Conservation (phyloP, 1,140 invertebrate genomes). For the Heterodera carotae region DNA sequence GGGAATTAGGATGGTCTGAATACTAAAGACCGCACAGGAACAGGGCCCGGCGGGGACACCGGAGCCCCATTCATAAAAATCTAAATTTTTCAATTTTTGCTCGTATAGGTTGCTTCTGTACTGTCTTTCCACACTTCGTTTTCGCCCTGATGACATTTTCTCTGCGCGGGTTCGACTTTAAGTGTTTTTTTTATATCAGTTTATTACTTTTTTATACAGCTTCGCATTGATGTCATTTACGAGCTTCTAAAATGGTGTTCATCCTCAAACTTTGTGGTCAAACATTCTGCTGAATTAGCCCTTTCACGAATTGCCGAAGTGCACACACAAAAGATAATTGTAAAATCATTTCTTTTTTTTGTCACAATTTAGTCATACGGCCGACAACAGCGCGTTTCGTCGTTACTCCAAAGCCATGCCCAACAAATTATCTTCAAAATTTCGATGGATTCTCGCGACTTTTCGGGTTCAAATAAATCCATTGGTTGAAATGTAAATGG, state of each 20-base stretch:
- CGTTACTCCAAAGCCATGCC: constrained; percentile 29
- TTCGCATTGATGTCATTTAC: constrained; percentile 35
- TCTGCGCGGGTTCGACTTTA: not conserved
- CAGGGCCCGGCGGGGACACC: too few species aligned
- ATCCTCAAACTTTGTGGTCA: constrained; percentile 36
- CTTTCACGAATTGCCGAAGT: constrained; percentile 22
- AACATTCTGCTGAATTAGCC: constrained; percentile 20
- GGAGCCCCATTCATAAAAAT: too few species aligned
- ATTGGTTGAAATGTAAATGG: not conserved
- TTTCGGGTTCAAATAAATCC: not conserved
- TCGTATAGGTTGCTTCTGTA: not conserved
- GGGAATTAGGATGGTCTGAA: too few species aligned
- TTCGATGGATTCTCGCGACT: constrained; percentile 34
- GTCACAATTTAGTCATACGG: constrained; percentile 7
- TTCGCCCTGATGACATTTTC: not conserved
- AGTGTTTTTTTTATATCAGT: not conserved
- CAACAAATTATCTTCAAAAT: constrained; percentile 43
- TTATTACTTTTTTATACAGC: constrained; percentile 24
- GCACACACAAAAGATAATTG: not conserved
- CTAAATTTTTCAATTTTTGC: constrained; percentile 7
- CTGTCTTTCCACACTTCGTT: constrained; percentile 15
- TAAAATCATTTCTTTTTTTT: too few species aligned
- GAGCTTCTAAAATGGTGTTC: constrained; percentile 42
- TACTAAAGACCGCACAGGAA: too few species aligned
- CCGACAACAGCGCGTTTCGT: constrained; percentile 23